phyloP scores from a whole-genome alignment of 2,113 vertebrate genomes.

The Rhinoderma darwinii region DNA sequence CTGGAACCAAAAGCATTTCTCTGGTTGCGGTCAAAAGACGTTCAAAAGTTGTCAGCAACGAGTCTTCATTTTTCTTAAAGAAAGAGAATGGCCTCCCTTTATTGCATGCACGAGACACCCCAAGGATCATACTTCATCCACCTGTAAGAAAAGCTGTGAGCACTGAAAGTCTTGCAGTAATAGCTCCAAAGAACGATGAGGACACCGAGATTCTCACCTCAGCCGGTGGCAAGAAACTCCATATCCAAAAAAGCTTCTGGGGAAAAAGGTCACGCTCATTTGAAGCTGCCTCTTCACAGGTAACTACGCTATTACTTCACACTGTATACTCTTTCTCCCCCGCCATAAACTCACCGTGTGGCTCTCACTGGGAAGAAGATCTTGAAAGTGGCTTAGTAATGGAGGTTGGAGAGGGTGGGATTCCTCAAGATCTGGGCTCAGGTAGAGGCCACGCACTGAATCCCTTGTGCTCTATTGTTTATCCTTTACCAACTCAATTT shows the following conservation, averaged over 20 bases:
- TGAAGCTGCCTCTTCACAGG: conserved; percentile 53
- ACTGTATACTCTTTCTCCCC: too few species aligned
- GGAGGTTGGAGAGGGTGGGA: too few species aligned
- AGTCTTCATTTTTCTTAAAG: conserved; percentile 31
- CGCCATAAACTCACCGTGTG: too few species aligned
- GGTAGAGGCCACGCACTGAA: too few species aligned
- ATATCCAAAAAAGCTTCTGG: conserved; percentile 58
- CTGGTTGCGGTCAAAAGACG: conserved; percentile 65
- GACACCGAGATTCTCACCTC: conserved; percentile 27
- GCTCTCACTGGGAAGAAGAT: background rate
- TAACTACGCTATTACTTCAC: conserved; percentile 14
- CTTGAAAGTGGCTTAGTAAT: too few species aligned
- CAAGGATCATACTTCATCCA: background rate
- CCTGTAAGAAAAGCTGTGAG: conserved; percentile 30
- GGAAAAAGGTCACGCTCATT: conserved; percentile 63
- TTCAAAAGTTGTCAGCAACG: conserved; percentile 54
- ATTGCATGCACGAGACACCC: conserved; percentile 34
- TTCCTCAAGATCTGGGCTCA: too few species aligned
- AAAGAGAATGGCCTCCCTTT: conserved; percentile 41
- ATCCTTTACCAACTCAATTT: too few species aligned
- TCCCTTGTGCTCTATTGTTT: too few species aligned
- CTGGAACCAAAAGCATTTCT: conserved; percentile 70
- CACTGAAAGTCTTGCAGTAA: background rate
- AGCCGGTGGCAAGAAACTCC: background rate
- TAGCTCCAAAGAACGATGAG: conserved; percentile 28